Base-by-base conservation (phyloP, 2,888 invertebrate genomes). In the Crematogaster levior region DNA sequence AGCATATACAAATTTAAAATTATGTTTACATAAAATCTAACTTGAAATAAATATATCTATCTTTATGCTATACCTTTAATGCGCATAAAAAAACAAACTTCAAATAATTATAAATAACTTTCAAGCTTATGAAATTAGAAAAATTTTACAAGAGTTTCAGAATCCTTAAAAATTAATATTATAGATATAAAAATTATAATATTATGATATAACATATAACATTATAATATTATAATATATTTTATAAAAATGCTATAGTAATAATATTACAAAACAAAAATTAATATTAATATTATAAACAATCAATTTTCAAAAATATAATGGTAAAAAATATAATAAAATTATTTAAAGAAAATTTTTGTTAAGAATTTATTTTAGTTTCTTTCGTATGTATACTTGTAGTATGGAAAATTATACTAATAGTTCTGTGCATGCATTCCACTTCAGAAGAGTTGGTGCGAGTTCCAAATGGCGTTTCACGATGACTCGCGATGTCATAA, bases 381-480 rank as follows among this genome's bases (percentile, higher is more conserved):
- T 27, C 15, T 24, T 24, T 21, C 21, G 21, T 37, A 37, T 37
- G 15, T 7, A 18, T 37, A 12, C 24, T 27, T 37, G 18, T 1
- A 27, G 18, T 24, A 43, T 24, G 7, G 27, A 43, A 18, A 70
- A 68, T 56, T 56, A n/a, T 37, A 74, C n/a, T 40, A 61, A 73
- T 46, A 18, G 18, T 10, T 15, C 43, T 46, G n/a, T 18, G 21
- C 18, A 18, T 18, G 53, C 21, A 40, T 56, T 70, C 43, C 24
- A 43, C 21, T 70, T 40, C 18, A 43, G 12, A 30, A 66, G 30
- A 30, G 21, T 18, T 43, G 12, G 30, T 34, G 24, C 70, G 77
- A 79, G 70, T 75, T 77, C 82, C 77, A 75, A 82, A 65, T 77
- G 58, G 63, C 56, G 77, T 82, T 66, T 82, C 79, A 68, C 66